A percentile compares a stretch with the other conserved stretches of the same genome.
These are phyloP conservation scores for Lerema accius DNA, from an alignment of 1,140 invertebrate genomes.

Conservation along the genomic window DNA sequence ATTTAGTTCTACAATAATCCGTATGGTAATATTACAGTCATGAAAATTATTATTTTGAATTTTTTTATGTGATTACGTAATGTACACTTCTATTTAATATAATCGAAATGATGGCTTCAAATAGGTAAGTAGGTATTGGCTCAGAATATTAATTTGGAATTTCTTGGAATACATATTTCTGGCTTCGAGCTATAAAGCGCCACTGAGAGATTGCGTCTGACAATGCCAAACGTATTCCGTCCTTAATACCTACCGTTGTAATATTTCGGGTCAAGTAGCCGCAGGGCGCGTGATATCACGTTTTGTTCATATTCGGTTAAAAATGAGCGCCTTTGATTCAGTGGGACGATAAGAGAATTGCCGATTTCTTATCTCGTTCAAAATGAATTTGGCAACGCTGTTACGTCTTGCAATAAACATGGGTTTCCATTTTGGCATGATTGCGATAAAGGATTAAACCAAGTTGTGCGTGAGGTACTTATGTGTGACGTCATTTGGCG, in stretches of 20 bases:
- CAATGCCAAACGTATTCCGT: conserved; percentile 4
- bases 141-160: too few species aligned
- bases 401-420: conserved; percentile 41
- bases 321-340: conserved; percentile 58
- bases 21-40: too few species aligned
- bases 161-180: too few species aligned
- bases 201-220: not conserved
- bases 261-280: conserved; percentile 30
- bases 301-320: conserved; percentile 61
- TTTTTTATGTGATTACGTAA: too few species aligned
- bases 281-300: conserved; percentile 28
- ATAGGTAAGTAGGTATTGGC: too few species aligned
- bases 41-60: too few species aligned
- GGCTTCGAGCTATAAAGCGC: too few species aligned
- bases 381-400: conserved; percentile 46
- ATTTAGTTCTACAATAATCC: too few species aligned
- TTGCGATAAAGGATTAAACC: conserved; percentile 30
- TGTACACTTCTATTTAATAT: too few species aligned
- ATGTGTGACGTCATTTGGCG: conserved; percentile 13
- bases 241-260: conserved; percentile 2
- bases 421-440: conserved; percentile 34
- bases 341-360: conserved; percentile 56
- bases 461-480: conserved; percentile 26
- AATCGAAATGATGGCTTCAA: too few species aligned
- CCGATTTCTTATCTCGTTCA: conserved; percentile 52